Percentiles rank a stretch among this genome's conserved stretches.
phyloP scores from a whole-genome alignment of 2,888 invertebrate genomes.

The Caenorhabditis drosophilae region DNA sequence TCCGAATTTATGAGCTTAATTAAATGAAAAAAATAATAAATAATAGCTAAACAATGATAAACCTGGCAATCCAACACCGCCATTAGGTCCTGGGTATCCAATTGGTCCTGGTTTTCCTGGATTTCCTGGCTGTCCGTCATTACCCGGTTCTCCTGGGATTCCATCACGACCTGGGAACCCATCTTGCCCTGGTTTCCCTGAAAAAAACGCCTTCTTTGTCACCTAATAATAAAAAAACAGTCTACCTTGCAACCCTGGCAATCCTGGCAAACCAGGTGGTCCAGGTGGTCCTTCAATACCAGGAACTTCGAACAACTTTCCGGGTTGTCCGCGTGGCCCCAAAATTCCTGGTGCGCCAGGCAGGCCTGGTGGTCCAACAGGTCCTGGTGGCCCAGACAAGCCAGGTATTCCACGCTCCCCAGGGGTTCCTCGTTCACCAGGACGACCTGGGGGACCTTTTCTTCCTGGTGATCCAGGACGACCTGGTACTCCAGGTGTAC shows the following conservation, averaged over 20 bases:
- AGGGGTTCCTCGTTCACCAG: constrained; percentile 46
- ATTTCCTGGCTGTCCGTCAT: constrained; percentile 42
- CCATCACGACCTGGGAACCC: constrained; percentile 52
- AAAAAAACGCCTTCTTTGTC: too few species aligned
- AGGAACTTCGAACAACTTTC: constrained; percentile 21
- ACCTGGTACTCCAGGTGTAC: constrained; percentile 57
- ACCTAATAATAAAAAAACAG: too few species aligned
- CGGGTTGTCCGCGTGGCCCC: constrained; percentile 42
- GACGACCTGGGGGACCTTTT: constrained; percentile 44
- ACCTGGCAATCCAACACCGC: constrained; percentile 43
- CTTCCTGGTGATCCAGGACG: constrained; percentile 53
- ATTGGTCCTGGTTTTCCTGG: constrained; percentile 43
- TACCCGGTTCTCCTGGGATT: constrained; percentile 44
- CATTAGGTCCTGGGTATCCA: constrained; percentile 41
- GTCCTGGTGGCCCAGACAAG: constrained; percentile 28
- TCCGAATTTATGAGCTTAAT: too few species aligned
- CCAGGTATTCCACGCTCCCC: constrained; percentile 43
- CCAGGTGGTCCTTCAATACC: constrained; percentile 45
- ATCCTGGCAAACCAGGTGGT: constrained; percentile 45
- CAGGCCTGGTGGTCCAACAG: constrained; percentile 31
- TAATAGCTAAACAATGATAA: too few species aligned
- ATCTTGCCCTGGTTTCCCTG: constrained; percentile 46
- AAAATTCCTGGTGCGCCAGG: constrained; percentile 38
- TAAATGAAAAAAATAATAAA: neutral
- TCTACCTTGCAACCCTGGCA: constrained; percentile 41